Evolutionary conservation across 2,888 invertebrate genomes (phyloP).

Genomic region (Cerastis leucographa): DNA sequence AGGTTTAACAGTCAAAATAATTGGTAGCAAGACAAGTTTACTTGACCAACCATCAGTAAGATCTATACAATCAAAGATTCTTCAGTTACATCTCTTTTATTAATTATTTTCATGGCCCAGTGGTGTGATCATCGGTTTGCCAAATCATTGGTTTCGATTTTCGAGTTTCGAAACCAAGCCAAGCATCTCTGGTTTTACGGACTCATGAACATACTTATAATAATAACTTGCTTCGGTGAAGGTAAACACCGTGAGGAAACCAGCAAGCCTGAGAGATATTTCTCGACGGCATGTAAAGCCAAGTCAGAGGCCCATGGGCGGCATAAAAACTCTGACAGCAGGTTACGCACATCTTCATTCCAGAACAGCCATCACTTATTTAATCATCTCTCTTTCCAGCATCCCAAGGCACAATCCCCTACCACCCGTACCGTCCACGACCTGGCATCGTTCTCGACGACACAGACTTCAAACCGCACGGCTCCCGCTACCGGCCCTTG

Average conservation of each 20-base stretch:
- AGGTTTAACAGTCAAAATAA: neutral
- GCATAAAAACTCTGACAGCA: no score
- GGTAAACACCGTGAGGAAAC: no score
- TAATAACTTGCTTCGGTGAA: no score
- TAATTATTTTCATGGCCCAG: neutral
- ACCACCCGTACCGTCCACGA: conserved; percentile 93
- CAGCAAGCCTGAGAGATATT: no score
- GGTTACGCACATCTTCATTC: no score
- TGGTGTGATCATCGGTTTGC: no score
- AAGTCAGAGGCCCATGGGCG: no score
- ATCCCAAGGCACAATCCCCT: conserved; percentile 83
- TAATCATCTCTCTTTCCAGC: conserved; percentile 72
- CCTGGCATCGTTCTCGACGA: conserved; percentile 97
- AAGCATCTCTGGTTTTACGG: no score
- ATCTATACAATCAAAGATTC: neutral
- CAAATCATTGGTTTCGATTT: no score
- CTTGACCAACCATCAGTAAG: neutral
- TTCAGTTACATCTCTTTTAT: neutral
- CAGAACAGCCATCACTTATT: neutral
- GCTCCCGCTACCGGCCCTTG: conserved; percentile 79
- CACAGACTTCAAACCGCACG: conserved; percentile 94
- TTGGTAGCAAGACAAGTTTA: neutral
- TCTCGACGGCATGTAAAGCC: no score
- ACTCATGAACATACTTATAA: no score
- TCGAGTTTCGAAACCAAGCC: no score